phyloP scores from a whole-genome alignment of 2,888 invertebrate species.

The Temnothorax unifasciatus region DNA sequence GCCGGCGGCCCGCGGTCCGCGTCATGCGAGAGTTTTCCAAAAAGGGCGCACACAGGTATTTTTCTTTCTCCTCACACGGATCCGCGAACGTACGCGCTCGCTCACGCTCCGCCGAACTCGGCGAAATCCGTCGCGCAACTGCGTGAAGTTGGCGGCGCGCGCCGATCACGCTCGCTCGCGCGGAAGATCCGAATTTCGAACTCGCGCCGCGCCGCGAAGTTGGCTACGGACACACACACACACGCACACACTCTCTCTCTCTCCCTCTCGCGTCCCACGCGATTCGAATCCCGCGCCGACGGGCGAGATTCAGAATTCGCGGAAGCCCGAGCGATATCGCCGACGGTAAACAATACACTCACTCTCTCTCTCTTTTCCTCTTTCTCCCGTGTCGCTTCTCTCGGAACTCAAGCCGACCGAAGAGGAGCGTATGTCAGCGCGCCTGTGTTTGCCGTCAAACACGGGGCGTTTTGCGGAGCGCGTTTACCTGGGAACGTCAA shows the following conservation, averaged over 20 bases:
- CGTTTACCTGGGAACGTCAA: slow-evolving; percentile 72
- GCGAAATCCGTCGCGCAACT: not conserved
- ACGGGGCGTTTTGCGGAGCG: slow-evolving; percentile 62
- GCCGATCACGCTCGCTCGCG: not conserved
- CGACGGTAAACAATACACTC: slow-evolving; percentile 17
- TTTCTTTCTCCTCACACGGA: not conserved
- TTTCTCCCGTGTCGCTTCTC: not conserved
- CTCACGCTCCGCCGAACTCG: not conserved
- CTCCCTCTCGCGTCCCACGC: not conserved
- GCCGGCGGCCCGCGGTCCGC: slow-evolving; percentile 16
- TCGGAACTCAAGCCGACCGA: not conserved
- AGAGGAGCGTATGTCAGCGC: slow-evolving; percentile 36
- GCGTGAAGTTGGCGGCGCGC: slow-evolving; percentile 8
- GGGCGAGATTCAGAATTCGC: slow-evolving; percentile 18
- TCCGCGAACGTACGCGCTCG: not conserved
- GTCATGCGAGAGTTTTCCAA: slow-evolving; percentile 9
- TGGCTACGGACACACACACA: not conserved
- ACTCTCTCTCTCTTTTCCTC: not conserved
- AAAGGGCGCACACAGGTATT: not conserved
- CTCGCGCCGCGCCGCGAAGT: not conserved
- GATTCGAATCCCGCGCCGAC: not conserved
- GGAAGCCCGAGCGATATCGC: slow-evolving; percentile 25
- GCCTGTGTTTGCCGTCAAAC: slow-evolving; percentile 74
- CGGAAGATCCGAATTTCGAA: not conserved
- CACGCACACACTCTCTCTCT: no score